Conservation (phyloP, 2,797 vertebrate genomes). For the Hozukius guyotensis region DNA sequence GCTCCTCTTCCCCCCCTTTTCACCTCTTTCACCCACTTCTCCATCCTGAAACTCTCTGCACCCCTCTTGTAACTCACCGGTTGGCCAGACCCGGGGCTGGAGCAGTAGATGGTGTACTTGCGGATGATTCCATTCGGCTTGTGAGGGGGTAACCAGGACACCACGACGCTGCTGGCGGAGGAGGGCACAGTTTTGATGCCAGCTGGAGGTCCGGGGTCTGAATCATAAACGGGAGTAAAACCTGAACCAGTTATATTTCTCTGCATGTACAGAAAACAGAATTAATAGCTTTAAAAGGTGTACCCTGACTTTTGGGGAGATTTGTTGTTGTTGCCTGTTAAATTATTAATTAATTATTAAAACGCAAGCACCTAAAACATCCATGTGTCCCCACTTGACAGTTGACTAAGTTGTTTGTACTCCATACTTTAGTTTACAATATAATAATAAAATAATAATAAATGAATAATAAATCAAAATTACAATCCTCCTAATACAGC, state of each 20-base stretch:
- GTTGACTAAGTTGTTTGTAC: neutral
- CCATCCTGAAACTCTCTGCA: slow-evolving; percentile 28
- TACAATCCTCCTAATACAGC: too few species aligned
- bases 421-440: neutral
- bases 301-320: neutral
- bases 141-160: slow-evolving; percentile 95
- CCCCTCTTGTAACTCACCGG: slow-evolving; percentile 85
- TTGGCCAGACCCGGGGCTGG: slow-evolving; percentile 95
- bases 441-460: neutral
- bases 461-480: too few species aligned
- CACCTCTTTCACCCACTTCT: slow-evolving; percentile 7
- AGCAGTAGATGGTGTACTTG: slow-evolving; percentile 99
- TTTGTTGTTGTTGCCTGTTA: neutral
- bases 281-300: neutral
- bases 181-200: slow-evolving; percentile 98
- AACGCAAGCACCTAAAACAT: neutral
- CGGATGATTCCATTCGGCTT: slow-evolving; percentile 98
- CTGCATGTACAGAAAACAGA: neutral
- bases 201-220: slow-evolving; percentile 96
- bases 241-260: neutral
- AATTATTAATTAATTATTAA: neutral
- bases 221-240: slow-evolving; percentile 33
- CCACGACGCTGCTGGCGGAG: slow-evolving; percentile 94
- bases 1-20: neutral
- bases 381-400: neutral